Conservation (phyloP, 2,888 invertebrate genomes). For the Papilio elwesi region DNA sequence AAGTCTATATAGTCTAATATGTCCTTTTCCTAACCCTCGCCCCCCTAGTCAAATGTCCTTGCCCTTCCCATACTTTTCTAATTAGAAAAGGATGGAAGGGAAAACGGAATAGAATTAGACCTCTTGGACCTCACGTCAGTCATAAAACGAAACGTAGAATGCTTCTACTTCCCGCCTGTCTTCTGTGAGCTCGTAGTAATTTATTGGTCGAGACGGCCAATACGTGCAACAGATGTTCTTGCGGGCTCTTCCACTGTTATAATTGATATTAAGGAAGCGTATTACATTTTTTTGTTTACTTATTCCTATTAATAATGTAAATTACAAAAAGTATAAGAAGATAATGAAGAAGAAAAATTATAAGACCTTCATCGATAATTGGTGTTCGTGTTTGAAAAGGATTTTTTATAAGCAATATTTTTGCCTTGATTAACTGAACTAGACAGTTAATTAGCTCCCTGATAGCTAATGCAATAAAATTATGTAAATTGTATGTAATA, state of each 20-base stretch:
- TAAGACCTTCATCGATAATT: constrained; percentile 16
- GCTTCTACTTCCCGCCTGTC: too few species aligned
- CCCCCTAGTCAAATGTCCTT: too few species aligned
- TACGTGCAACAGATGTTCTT: neutral
- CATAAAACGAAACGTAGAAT: too few species aligned
- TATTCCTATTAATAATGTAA: neutral
- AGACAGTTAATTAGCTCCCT: neutral
- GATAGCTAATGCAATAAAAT: constrained; percentile 1
- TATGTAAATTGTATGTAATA: neutral
- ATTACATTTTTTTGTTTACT: neutral
- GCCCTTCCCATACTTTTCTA: too few species aligned
- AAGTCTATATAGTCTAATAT: too few species aligned
- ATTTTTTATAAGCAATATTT: constrained; percentile 10
- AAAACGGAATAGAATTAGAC: too few species aligned
- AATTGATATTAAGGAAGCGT: neutral
- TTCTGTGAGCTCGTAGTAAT: neutral
- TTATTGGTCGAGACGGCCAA: too few species aligned
- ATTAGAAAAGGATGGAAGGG: too few species aligned
- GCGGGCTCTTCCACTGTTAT: too few species aligned
- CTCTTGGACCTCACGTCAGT: too few species aligned
- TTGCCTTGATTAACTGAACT: neutral
- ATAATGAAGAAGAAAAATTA: neutral
- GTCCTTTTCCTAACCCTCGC: too few species aligned
- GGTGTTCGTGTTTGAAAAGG: neutral
- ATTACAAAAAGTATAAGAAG: neutral